Base-by-base conservation (phyloP, 2,113 vertebrate genomes). In the Cottus gobio region DNA sequence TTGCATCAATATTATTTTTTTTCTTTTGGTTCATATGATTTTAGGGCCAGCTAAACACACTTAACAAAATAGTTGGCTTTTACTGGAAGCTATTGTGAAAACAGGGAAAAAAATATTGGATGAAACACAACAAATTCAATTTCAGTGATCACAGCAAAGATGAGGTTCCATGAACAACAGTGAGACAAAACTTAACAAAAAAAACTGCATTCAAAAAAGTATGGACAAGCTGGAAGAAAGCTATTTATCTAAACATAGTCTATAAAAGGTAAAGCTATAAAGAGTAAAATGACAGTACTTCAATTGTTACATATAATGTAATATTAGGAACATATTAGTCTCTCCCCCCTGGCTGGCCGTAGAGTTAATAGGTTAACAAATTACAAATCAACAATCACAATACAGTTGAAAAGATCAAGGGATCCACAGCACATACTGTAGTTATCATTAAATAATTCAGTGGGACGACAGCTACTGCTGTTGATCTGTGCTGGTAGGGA, bases 1-100 rank as follows among this genome's bases (percentile, higher is more conserved):
- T 67, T 66, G 30, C 65, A 60, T 76, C 63, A 76, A 73, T 52
- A 44, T 2, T 16, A 5, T 75, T 61, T 37, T 44, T 16, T 60
- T n/a, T 61, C 30, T 12, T 52, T 24, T 56, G 28, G 16, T 48
- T 54, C 24, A 82, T 62, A 31, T 63, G 24, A 62, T 52, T 28
- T 66, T 61, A 34, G 12, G 15, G 16, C 3, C 18, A 9, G 24
- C 15, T n/a, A 31, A 71, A 60, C 37, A 37, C 31, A 26, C 26
- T 20, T 48, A 2, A 6, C n/a, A 18, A 11, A 11, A 22, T 31
- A 10, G 18, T 22, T 44, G 1, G 9, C 16, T 11, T n/a, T n/a
- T 22, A 34, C 5, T 15, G 28, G 30, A 36, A 36, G 30, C 9
- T 12, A 22, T 11, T 68, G 5, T 24, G 2, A 26, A 34, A 42